Percentiles rank a stretch among this genome's conserved stretches.
Conservation (phyloP, 2,113 vertebrate genomes). For the Hippocampus abdominalis region DNA sequence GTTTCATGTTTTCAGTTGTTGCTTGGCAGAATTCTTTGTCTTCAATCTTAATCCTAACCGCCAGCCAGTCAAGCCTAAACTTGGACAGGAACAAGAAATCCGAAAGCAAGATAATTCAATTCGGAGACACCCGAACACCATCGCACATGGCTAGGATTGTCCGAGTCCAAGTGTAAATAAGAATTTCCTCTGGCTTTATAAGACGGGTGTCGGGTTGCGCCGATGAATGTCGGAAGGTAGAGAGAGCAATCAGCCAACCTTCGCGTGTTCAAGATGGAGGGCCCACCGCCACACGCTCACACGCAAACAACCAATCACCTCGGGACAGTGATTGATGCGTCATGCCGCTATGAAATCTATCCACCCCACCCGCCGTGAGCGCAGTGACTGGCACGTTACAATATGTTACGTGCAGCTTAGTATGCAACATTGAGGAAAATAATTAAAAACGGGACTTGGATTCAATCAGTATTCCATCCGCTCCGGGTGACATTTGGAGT, state of each 20-base stretch:
- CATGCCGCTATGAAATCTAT: constrained; percentile 84
- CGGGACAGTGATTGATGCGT: constrained; percentile 82
- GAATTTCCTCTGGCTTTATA: constrained; percentile 73
- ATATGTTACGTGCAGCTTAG: constrained; percentile 81
- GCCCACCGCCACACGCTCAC: constrained; percentile 61
- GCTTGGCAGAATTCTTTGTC: not conserved
- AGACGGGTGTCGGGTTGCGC: constrained; percentile 76
- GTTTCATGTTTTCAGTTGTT: not conserved
- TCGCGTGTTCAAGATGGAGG: constrained; percentile 85
- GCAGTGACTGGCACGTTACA: constrained; percentile 75
- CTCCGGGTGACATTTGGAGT: not conserved
- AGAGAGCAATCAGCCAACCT: constrained; percentile 85
- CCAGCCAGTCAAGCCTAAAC: not conserved
- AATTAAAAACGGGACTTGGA: constrained; percentile 47
- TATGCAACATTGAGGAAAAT: constrained; percentile 82
- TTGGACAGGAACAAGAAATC: not conserved
- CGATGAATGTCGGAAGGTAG: constrained; percentile 77
- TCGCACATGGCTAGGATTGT: not conserved
- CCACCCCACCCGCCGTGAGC: constrained; percentile 68
- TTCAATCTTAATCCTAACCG: not conserved
- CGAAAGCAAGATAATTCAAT: not conserved
- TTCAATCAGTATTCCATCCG: not conserved
- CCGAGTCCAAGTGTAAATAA: constrained; percentile 66
- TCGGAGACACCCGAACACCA: constrained; percentile 5
- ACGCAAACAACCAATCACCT: constrained; percentile 86